A percentile compares a stretch with the other conserved stretches of the same genome.
These are phyloP conservation scores for Therioaphis trifolii DNA, from an alignment of 2,888 invertebrate species.

Conservation along the genomic window DNA sequence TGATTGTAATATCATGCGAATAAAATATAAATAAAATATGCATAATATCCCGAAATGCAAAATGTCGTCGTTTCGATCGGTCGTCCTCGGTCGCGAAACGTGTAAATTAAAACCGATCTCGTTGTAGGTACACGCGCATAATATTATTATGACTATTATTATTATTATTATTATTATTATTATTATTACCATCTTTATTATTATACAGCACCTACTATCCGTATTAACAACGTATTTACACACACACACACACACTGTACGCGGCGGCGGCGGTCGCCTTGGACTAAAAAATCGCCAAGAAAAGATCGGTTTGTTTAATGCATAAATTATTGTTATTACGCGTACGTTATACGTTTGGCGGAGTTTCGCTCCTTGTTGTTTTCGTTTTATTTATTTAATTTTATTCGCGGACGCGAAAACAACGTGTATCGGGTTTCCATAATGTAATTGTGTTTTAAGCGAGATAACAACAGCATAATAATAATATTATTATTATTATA, in stretches of 20 bases:
- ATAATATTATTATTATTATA: neutral
- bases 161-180: neutral
- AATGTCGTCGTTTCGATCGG: neutral
- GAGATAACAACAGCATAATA: constrained; percentile 24
- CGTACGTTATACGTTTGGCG: neutral
- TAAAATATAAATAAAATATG: too few relatives aligned
- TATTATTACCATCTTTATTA: too few relatives aligned
- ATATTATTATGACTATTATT: neutral
- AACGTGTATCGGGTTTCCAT: constrained; percentile 8
- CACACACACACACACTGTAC: too few relatives aligned
- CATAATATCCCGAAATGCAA: neutral
- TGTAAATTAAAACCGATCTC: neutral
- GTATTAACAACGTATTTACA: neutral
- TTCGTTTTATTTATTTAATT: neutral
- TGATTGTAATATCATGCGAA: neutral
- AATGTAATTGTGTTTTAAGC: constrained; percentile 31
- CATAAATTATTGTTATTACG: neutral
- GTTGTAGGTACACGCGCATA: neutral
- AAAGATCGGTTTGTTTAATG: neutral
- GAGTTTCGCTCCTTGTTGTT: neutral
- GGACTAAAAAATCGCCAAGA: constrained; percentile 43
- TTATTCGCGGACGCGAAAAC: neutral
- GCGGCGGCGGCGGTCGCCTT: constrained; percentile 41
- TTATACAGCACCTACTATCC: neutral
- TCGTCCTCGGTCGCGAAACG: neutral